Evolutionary conservation across 1,140 invertebrate genomes (phyloP).

Genomic region (Drosophila pallidifrons): DNA sequence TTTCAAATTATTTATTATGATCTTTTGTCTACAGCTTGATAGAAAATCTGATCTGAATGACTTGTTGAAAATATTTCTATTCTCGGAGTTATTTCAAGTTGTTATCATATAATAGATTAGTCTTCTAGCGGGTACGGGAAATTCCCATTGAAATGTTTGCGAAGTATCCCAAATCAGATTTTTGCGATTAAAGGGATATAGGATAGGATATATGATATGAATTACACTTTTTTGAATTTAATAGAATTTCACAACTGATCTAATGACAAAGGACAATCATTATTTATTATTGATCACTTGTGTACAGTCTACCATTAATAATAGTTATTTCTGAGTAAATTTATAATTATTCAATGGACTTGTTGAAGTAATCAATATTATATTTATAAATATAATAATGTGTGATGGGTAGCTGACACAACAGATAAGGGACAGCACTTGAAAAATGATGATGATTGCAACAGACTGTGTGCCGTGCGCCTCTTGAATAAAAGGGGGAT

Average conservation of each 20-base stretch:
- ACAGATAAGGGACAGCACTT: conserved; percentile 39
- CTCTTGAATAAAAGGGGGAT: conserved; percentile 19
- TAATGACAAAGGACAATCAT: not conserved
- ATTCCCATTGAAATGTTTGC: not conserved
- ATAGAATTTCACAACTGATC: no score
- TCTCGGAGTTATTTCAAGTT: not conserved
- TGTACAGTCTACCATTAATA: not conserved
- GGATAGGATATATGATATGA: no score
- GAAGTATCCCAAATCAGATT: not conserved
- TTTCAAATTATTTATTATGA: conserved; percentile 4
- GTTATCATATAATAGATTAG: conserved; percentile 1
- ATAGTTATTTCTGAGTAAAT: conserved; percentile 10
- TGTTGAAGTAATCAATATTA: conserved; percentile 14
- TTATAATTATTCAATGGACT: conserved; percentile 3
- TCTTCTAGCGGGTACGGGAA: not conserved
- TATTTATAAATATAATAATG: conserved; percentile 1
- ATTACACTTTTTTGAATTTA: no score
- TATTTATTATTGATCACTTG: not conserved
- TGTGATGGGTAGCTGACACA: conserved; percentile 32
- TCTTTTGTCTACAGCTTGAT: conserved; percentile 4
- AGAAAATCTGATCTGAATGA: not conserved
- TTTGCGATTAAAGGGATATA: not conserved
- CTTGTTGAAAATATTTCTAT: not conserved
- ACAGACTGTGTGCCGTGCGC: not conserved
- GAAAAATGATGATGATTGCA: conserved; percentile 24